Base-by-base conservation (phyloP, 2,888 invertebrate species). In the Perizoma flavofasciatum region DNA sequence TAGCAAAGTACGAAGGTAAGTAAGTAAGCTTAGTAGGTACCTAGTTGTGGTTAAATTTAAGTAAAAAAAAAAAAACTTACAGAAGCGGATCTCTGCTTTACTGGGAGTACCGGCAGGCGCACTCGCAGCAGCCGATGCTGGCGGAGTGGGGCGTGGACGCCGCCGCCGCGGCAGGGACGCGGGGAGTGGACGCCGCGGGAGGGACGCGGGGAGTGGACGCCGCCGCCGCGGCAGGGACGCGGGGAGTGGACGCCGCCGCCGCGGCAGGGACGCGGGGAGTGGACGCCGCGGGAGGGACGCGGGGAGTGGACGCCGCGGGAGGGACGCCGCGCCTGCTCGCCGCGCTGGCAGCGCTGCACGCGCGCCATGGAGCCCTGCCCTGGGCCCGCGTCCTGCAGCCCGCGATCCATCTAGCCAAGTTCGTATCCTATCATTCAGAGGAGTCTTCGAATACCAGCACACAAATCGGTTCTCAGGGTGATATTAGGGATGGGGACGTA, bases 21-120 rank as follows among this genome's bases (percentile, higher is more conserved):
- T n/a, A n/a, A n/a, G n/a, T n/a, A n/a, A n/a, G n/a, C 22, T 22
- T 22, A 22, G 22, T 22, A 22, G 22, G 22, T 22, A 22, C 22
- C 22, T 2, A 22, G 3, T 22, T 22, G 22, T 22, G 22, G 22
- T n/a, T n/a, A n/a, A n/a, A n/a, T n/a, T n/a, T n/a, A n/a, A n/a
- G n/a, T n/a, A n/a, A n/a, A n/a, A n/a, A n/a, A n/a, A n/a, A n/a
- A n/a, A n/a, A 22, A 22, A 22, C 22, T 56, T 60, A 0, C 83
- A 97, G 97, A 66, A 96, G 95, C 70, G 96, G 96, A 2, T 93
- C 95, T 51, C 84, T 96, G 78, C 79, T 96, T 73, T 93, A 96
- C 73, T 95, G 96, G 88, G 94, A 95, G 82, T 96, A 96, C 80
- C 90, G 93, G 7, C 62, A 92, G 86, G 63, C 75, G 73, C 79